Evolutionary conservation across 1,140 invertebrate genomes (phyloP), one percentile per base, ranked within the genome.

Genomic region (Brachionus manjavacas): DNA sequence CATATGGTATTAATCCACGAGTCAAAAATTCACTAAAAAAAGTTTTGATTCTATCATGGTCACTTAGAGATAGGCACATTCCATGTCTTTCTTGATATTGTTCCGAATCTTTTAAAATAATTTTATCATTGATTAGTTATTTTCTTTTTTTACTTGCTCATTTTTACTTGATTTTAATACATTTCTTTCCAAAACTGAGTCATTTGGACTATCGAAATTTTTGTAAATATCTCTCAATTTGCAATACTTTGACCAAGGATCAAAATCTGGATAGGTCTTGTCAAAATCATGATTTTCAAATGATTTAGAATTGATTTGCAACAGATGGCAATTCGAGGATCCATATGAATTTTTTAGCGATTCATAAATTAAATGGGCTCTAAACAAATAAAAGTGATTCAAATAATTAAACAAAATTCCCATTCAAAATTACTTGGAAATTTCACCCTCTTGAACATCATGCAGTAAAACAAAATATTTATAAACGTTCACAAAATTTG

Each of bases 391-490:
- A 85, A 86, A 86, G 79, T 68, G 46, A 16, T n/a, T 49, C 20
- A 52, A 35, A 84, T 28, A 4, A 83, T 85, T 80, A 81, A 84
- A 14, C 12, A 80, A 23, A 25, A 64, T 9, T 80, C 14, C 20
- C 25, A 3, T 16, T 60, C 12, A 76, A 78, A 89, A 88, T 60
- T 90, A 93, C 92, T 92, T 92, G 46, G 90, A 83, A 79, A 89
- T 87, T 88, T 93, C 92, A 86, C 92, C 92, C 85, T 91, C 91
- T n/a, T 90, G 85, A n/a, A 91, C 91, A 90, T 97, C 96, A 90
- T 97, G 94, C 66, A 98, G 87, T 52, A 98, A 91, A 84, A 98
- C 93, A 90, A 95, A 97, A 90, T 94, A 95, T 87, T 95, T 93
- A 28, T 96, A 91, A 39, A 95, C 93, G 25, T 83, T 83, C 2